Evolutionary conservation across 2,888 invertebrate species (phyloP), one percentile per base, ranked within the genome.

Genomic region (Cartodere bifasciata): DNA sequence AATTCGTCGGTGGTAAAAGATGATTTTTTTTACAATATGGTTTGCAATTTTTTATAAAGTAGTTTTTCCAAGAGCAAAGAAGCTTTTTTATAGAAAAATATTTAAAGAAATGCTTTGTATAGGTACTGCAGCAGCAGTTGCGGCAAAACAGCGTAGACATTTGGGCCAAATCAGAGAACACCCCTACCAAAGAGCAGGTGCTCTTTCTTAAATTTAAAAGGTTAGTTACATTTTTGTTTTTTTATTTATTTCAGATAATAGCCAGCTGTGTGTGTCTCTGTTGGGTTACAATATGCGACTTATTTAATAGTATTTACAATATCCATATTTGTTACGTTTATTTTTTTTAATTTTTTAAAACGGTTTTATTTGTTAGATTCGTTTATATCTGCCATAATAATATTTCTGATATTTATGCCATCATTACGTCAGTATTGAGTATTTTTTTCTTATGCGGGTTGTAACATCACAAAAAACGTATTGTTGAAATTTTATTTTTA

Each of bases 101-200:
- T 38, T 48, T 44, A 48, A 48, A 45, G 46, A 43, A 42, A 45
- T 35, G 46, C 44, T 58, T 43, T 56, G 53, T 52, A 47, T 53
- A 84, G 83, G 85, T 81, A 75, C 70, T 58, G 79, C 81, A 68
- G 79, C 81, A 67, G 75, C 70, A 56, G 72, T 69, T 55, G 78
- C 83, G 68, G 81, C 79, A 60, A 78, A 79, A 67, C 73, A 77
- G 63, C 70, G 79, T 62, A 77, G 85, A 67, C 75, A 76, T 65
- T 75, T 85, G 69, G 77, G 81, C 70, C 80, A 84, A 67, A 74
- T 81, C 67, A 75, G 92, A 77, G 90, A 91, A 70, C 91, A 92
- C 79, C 92, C 92, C 68, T 92, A 92, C 78, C 88, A 88, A 76
- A 87, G 91, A 76, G 84, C 87, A 70, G 80, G 80, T 68, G 80